Evolutionary conservation across 2,113 vertebrate species (phyloP).

Genomic region (Nasalis larvatus): DNA sequence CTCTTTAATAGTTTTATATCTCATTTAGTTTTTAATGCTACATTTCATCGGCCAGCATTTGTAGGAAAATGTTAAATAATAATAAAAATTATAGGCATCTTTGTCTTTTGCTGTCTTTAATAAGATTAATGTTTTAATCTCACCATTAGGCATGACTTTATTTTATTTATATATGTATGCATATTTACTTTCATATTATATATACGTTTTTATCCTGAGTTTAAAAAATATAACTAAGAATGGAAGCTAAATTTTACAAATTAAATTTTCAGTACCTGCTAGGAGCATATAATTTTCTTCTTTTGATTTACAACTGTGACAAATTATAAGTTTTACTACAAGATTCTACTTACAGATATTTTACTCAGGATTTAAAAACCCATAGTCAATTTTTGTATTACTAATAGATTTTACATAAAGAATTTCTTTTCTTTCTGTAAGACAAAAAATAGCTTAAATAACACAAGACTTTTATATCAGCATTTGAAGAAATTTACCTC

Average conservation of each 20-base stretch:
- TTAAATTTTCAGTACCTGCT: neutral
- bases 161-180: neutral
- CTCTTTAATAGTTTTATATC: neutral
- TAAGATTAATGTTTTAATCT: constrained; percentile 16
- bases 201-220: neutral
- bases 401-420: neutral
- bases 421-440: neutral
- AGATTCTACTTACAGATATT: neutral
- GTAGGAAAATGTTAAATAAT: neutral
- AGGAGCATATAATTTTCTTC: neutral
- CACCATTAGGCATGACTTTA: neutral
- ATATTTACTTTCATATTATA: neutral
- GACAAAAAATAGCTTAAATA: neutral
- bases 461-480: neutral
- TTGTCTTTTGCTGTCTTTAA: neutral
- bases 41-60: neutral
- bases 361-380: neutral
- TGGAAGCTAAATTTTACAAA: neutral
- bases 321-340: neutral
- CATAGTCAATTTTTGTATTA: neutral
- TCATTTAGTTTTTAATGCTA: neutral
- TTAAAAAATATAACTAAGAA: neutral
- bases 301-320: neutral
- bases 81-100: neutral
- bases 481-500: neutral